Evolutionary conservation across 2,113 vertebrate genomes (phyloP).

Genomic region (Brachypteracias leptosomus): DNA sequence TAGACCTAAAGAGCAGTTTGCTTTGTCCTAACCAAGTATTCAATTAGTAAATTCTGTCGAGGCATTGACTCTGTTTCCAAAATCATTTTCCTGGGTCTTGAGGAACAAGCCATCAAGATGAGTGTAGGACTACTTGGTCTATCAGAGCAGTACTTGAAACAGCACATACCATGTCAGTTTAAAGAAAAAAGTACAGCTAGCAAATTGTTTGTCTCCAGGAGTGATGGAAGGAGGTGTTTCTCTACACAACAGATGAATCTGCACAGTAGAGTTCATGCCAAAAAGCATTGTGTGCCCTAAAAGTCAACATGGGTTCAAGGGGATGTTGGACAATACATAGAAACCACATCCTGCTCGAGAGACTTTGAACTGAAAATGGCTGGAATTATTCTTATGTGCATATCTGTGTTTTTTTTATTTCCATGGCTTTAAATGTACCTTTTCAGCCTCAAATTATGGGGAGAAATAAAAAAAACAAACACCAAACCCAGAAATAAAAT

Average conservation of each 20-base stretch:
- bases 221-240: neutral
- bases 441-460: neutral
- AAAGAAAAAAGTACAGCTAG: neutral
- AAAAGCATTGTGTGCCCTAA: neutral
- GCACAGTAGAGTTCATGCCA: neutral
- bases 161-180: neutral
- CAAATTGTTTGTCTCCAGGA: neutral
- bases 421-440: neutral
- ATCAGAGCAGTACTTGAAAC: neutral
- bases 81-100: neutral
- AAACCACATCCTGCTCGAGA: neutral
- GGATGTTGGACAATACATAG: neutral
- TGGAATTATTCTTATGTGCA: neutral
- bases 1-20: neutral
- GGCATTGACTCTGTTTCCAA: conserved; percentile 16
- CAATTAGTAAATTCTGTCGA: conserved; percentile 24
- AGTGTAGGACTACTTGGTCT: neutral
- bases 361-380: neutral
- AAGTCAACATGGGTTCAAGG: neutral
- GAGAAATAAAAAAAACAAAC: neutral
- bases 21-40: neutral
- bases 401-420: neutral
- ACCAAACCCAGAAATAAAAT: neutral
- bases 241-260: neutral
- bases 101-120: neutral